phyloP scores from a whole-genome alignment of 2,113 vertebrate species.

The Myrmecophaga tridactyla region DNA sequence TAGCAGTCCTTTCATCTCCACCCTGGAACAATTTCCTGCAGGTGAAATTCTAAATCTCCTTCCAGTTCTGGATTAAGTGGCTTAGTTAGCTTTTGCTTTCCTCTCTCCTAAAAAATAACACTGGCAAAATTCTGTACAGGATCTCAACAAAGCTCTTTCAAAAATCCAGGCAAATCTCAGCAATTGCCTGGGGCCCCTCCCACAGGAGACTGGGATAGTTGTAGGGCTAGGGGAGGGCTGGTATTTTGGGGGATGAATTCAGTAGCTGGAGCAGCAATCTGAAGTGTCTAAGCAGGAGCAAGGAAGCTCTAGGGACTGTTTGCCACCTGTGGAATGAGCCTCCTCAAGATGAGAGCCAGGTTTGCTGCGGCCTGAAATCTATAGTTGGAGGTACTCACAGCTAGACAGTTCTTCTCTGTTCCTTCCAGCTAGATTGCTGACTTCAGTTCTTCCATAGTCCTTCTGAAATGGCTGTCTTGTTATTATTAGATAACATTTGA shows the following conservation, averaged over 20 bases:
- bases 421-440: background rate
- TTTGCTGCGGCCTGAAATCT: background rate
- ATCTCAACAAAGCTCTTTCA: background rate
- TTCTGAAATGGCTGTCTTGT: background rate
- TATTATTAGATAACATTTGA: background rate
- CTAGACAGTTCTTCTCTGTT: background rate
- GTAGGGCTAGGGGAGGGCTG: background rate
- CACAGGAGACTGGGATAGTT: background rate
- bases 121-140: background rate
- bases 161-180: background rate
- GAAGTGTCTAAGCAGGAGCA: background rate
- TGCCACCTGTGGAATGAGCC: background rate
- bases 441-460: background rate
- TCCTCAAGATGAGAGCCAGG: background rate
- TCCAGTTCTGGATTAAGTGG: constrained; percentile 17
- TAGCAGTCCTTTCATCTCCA: background rate
- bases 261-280: background rate
- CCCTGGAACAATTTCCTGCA: background rate
- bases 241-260: background rate
- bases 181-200: background rate
- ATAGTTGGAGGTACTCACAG: background rate
- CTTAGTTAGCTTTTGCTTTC: constrained; percentile 34
- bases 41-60: constrained; percentile 38
- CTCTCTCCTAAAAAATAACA: background rate
- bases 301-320: background rate